A percentile compares a stretch with the other conserved stretches of the same genome.
Evolutionary conservation across 2,888 invertebrate species (phyloP).

Genomic region (Rhabditoides inermis): DNA sequence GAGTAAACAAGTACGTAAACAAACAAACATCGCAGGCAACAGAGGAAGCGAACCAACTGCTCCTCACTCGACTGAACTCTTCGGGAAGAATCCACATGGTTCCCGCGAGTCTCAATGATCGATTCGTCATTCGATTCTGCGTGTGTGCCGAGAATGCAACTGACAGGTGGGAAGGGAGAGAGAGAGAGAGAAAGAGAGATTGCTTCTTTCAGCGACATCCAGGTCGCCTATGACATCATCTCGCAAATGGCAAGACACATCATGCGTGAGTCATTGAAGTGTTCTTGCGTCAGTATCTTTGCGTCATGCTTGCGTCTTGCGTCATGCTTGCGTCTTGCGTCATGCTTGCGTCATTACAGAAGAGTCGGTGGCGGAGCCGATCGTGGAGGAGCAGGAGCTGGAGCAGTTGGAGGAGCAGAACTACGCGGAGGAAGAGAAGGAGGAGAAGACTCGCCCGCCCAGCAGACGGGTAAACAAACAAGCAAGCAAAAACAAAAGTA

Average conservation of each 20-base stretch:
- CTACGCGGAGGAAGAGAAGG: too few relatives aligned
- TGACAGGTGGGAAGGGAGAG: slow-evolving; percentile 56
- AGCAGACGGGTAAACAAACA: too few relatives aligned
- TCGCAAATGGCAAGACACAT: slow-evolving; percentile 56
- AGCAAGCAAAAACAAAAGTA: too few relatives aligned
- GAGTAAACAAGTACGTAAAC: neutral
- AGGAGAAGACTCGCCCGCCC: too few relatives aligned
- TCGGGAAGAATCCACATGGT: slow-evolving; percentile 91
- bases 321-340: neutral
- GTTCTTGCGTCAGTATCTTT: neutral
- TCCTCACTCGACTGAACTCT: slow-evolving; percentile 82
- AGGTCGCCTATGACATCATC: slow-evolving; percentile 57
- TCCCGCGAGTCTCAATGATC: slow-evolving; percentile 50
- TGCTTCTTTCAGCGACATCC: slow-evolving; percentile 70
- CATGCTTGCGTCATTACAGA: slow-evolving; percentile 20
- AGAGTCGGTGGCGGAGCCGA: slow-evolving; percentile 30
- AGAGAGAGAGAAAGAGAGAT: slow-evolving; percentile 54
- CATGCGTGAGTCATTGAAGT: slow-evolving; percentile 65
- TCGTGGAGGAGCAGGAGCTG: slow-evolving; percentile 35
- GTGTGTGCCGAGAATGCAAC: slow-evolving; percentile 82
- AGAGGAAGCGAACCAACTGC: slow-evolving; percentile 76
- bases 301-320: neutral
- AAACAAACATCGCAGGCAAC: slow-evolving; percentile 42
- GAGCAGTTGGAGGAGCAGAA: slow-evolving; percentile 35
- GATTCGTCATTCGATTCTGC: slow-evolving; percentile 64